phyloP scores from a whole-genome alignment of 2,888 invertebrate species.

The Sphaerophoria rueppellii region DNA sequence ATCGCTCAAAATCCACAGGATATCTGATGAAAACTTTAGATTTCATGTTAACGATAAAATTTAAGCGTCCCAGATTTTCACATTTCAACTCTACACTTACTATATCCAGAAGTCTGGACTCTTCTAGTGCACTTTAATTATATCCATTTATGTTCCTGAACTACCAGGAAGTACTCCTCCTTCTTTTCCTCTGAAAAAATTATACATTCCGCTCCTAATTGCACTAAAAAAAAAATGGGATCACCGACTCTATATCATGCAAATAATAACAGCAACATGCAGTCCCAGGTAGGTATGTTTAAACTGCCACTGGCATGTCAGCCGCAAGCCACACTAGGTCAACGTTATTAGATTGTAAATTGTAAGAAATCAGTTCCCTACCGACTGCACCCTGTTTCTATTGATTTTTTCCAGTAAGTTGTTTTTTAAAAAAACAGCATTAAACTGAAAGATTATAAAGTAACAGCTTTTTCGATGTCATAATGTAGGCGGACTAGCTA shows the following conservation, averaged over 20 bases:
- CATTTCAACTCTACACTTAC: not conserved
- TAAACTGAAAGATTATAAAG: slow-evolving; percentile 38
- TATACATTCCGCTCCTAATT: slow-evolving; percentile 5
- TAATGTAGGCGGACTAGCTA: not conserved
- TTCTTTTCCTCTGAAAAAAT: not conserved
- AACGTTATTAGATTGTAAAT: slow-evolving; percentile 36
- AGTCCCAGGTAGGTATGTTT: slow-evolving; percentile 11
- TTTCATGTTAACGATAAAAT: too few species aligned
- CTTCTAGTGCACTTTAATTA: slow-evolving; percentile 17
- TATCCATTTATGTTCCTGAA: not conserved
- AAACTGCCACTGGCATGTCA: not conserved
- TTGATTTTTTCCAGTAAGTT: slow-evolving; percentile 32
- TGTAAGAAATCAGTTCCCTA: slow-evolving; percentile 21
- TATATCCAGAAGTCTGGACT: not conserved
- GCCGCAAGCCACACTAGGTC: slow-evolving; percentile 17
- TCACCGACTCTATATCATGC: slow-evolving; percentile 47
- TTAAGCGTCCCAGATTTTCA: not conserved
- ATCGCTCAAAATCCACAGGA: too few species aligned
- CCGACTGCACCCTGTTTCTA: slow-evolving; percentile 42
- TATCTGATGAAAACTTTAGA: too few species aligned
- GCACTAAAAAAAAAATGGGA: not conserved
- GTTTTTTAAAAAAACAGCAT: slow-evolving; percentile 38
- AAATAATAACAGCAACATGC: slow-evolving; percentile 44
- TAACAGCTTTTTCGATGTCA: slow-evolving; percentile 6
- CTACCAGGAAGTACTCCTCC: too few species aligned